Base-by-base conservation (phyloP, 2,113 vertebrate genomes). In the Oncorhynchus masou region DNA sequence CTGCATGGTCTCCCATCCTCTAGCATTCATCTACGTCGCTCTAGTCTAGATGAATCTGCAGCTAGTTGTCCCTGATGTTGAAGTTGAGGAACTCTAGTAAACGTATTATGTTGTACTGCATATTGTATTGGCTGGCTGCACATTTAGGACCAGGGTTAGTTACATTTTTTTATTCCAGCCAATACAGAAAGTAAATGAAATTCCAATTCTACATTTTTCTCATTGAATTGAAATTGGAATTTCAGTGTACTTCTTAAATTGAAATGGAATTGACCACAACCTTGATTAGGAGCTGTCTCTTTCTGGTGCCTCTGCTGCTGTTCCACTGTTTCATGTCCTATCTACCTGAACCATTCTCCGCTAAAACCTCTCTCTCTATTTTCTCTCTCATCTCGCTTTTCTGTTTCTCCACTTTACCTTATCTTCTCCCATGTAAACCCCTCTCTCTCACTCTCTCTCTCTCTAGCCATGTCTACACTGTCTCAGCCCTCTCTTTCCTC, bases 241-340 rank as follows among this genome's bases (percentile, higher is more conserved):
- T 45, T 45, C 39, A 45, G 39, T 45, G 39, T 9, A 11, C 39
- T 11, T 45, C 8, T 9, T 45, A 2, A 45, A 45, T 11, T 9
- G 34, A 11, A 45, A 45, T 45, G 39, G 39, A 45, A 45, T 45
- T 45, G 8, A 45, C 39, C 39, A 0, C 39, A 45, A 45, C 39
- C 39, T 8, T 45, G 39, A 45, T 45, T 25, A 66, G 64, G 13
- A 12, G 64, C 74, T 12, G 1, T 39, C 71, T 49, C 13, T 69
- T 70, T 71, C 45, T 69, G 81, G 31, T 78, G 49, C 67, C 77
- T 27, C 31, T 34, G 71, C 69, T 69, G 3, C 66, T 82, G 68
- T 25, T 76, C 15, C 49, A 84, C 82, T 82, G 49, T 75, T 80
- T 83, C 81, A 73, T 79, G 77, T 72, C 76, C 75, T 64, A 84